Percentiles rank a stretch among this genome's conserved stretches.
phyloP scores from a whole-genome alignment of 2,888 invertebrate species.

The Gasteruption jaculator region DNA sequence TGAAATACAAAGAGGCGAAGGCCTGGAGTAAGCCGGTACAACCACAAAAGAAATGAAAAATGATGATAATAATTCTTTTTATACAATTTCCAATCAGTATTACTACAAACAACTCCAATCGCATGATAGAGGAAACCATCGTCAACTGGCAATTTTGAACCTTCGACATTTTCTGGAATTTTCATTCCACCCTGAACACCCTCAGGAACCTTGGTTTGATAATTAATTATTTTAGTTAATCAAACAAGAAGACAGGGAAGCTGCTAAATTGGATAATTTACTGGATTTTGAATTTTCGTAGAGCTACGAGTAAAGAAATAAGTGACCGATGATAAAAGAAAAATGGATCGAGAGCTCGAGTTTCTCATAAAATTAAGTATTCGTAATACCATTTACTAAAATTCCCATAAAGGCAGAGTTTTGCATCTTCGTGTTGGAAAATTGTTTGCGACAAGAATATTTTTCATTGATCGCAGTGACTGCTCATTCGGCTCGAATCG shows the following conservation, averaged over 20 bases:
- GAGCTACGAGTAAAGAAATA: too few species aligned
- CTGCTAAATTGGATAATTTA: too few species aligned
- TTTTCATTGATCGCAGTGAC: too few species aligned
- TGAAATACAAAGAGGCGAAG: conserved; percentile 41
- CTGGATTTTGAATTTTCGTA: too few species aligned
- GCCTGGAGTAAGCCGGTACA: conserved; percentile 51
- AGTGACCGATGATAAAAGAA: conserved; percentile 23
- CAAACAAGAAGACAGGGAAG: too few species aligned
- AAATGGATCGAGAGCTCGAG: conserved; percentile 14
- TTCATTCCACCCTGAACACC: not conserved
- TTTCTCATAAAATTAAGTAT: not conserved
- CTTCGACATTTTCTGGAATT: conserved; percentile 5
- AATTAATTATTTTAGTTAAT: too few species aligned
- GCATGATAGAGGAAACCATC: conserved; percentile 31
- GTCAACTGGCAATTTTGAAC: conserved; percentile 42
- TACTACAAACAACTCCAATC: conserved; percentile 49
- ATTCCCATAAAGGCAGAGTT: too few species aligned
- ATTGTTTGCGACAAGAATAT: too few species aligned
- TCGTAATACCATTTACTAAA: too few species aligned
- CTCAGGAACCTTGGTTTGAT: too few species aligned
- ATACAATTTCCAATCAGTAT: conserved; percentile 18
- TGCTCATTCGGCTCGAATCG: too few species aligned
- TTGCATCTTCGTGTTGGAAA: too few species aligned
- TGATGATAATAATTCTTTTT: conserved; percentile 20
- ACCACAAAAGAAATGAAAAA: conserved; percentile 34